phyloP scores from a whole-genome alignment of 1,140 invertebrate genomes.

The Tetraneura akinire region DNA sequence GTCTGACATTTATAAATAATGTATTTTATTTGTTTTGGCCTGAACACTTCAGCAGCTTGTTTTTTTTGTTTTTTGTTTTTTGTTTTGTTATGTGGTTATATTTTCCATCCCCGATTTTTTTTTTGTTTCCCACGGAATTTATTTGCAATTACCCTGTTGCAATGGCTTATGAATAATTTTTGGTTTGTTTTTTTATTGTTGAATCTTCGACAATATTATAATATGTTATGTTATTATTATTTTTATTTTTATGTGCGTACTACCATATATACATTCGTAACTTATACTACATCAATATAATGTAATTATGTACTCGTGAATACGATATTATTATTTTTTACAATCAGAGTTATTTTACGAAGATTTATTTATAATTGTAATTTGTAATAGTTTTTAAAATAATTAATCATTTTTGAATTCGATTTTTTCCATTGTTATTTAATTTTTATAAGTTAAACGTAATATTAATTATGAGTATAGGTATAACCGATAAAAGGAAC shows the following conservation, averaged over 20 bases:
- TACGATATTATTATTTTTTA: no score
- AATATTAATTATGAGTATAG: no score
- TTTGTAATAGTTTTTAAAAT: no score
- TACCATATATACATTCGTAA: neutral
- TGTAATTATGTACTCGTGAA: no score
- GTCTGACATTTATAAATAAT: conserved; percentile 7
- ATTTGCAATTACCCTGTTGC: conserved; percentile 25
- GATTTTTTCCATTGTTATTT: no score
- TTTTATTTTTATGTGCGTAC: neutral
- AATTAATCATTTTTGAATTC: no score
- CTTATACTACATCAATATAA: neutral
- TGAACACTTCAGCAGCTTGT: conserved; percentile 50
- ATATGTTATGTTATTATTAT: conserved; percentile 6
- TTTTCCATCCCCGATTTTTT: conserved; percentile 24
- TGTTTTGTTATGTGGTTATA: conserved; percentile 40
- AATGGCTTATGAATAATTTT: conserved; percentile 38
- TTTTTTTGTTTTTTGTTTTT: no score
- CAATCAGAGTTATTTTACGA: no score
- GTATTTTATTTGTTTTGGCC: conserved; percentile 46
- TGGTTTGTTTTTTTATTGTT: conserved; percentile 40
- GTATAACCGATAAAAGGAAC: no score
- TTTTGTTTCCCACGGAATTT: conserved; percentile 28
- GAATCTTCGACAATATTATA: neutral
- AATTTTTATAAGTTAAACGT: no score
- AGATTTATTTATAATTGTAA: no score